phyloP scores from a whole-genome alignment of 23 tunicate species.

The Ciona savignyi region DNA sequence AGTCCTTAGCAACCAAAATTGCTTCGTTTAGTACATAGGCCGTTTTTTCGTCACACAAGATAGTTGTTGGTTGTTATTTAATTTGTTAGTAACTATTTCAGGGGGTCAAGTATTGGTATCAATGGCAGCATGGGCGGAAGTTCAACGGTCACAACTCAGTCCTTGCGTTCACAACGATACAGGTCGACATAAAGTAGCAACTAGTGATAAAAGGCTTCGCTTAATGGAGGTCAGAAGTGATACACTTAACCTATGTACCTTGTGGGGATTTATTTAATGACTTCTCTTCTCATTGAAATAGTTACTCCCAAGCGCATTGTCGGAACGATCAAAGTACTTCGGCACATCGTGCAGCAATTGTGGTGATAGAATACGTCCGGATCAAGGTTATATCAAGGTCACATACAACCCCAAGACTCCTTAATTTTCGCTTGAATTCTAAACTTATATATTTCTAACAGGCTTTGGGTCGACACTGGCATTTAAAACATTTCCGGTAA shows the following conservation, averaged over 20 bases:
- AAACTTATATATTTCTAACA: slow-evolving; percentile 9
- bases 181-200: slow-evolving; percentile 72
- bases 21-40: too few relatives aligned
- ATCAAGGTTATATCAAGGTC: slow-evolving; percentile 89
- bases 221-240: slow-evolving; percentile 56
- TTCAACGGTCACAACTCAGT: slow-evolving; percentile 73
- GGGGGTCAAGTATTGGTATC: slow-evolving; percentile 86
- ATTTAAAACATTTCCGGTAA: slow-evolving; percentile 84
- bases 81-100: background rate
- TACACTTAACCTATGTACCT: too few relatives aligned
- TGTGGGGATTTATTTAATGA: too few relatives aligned
- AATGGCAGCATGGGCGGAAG: slow-evolving; percentile 67
- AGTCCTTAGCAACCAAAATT: too few relatives aligned
- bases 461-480: slow-evolving; percentile 92
- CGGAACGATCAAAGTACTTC: slow-evolving; percentile 84
- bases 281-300: background rate
- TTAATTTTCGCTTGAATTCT: too few relatives aligned
- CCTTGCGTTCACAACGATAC: slow-evolving; percentile 87
- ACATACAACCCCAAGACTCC: too few relatives aligned
- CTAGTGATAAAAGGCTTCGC: slow-evolving; percentile 50
- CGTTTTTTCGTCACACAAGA: background rate
- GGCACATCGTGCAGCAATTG: slow-evolving; percentile 86
- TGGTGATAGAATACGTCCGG: slow-evolving; percentile 83
- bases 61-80: too few relatives aligned
- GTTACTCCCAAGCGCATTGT: slow-evolving; percentile 60